A percentile compares a stretch with the other conserved stretches of the same genome.
phyloP scores from a whole-genome alignment of 2,113 vertebrate genomes.

The Apaloderma vittatum region DNA sequence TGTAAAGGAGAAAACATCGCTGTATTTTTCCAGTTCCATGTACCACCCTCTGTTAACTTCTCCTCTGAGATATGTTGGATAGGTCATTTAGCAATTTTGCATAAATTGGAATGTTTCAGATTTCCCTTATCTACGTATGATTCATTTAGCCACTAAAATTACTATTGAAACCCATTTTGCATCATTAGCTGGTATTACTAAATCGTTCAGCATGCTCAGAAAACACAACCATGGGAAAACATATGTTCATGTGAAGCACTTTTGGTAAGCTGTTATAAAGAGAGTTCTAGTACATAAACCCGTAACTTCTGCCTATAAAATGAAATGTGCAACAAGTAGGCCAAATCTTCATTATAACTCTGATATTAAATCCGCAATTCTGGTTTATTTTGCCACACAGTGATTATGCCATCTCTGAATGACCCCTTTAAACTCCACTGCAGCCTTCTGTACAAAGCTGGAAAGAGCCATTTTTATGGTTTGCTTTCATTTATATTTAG shows the following conservation, averaged over 20 bases:
- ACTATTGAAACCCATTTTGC: conserved; percentile 75
- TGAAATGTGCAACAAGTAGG: conserved; percentile 50
- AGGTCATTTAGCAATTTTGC: conserved; percentile 73
- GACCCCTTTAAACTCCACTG: background rate
- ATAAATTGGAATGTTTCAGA: conserved; percentile 65
- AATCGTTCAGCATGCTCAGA: conserved; percentile 53
- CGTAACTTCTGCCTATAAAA: conserved; percentile 40
- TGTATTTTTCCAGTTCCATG: conserved; percentile 58
- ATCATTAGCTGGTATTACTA: conserved; percentile 73
- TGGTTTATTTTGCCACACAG: background rate
- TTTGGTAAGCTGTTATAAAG: conserved; percentile 69
- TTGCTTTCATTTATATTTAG: background rate
- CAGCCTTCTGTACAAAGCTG: background rate
- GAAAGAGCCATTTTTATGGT: background rate
- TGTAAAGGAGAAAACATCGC: conserved; percentile 30
- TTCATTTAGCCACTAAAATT: conserved; percentile 76
- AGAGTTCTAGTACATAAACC: conserved; percentile 58
- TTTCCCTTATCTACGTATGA: conserved; percentile 69
- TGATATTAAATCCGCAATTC: background rate
- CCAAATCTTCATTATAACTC: conserved; percentile 11
- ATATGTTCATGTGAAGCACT: conserved; percentile 63
- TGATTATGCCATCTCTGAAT: background rate
- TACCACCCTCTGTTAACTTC: conserved; percentile 60
- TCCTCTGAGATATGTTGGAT: conserved; percentile 64
- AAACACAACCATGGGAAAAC: conserved; percentile 75